Evolutionary conservation across 2,797 vertebrate genomes (phyloP), one percentile per base, ranked within the genome.

Genomic region (Enteromius paludinosus): DNA sequence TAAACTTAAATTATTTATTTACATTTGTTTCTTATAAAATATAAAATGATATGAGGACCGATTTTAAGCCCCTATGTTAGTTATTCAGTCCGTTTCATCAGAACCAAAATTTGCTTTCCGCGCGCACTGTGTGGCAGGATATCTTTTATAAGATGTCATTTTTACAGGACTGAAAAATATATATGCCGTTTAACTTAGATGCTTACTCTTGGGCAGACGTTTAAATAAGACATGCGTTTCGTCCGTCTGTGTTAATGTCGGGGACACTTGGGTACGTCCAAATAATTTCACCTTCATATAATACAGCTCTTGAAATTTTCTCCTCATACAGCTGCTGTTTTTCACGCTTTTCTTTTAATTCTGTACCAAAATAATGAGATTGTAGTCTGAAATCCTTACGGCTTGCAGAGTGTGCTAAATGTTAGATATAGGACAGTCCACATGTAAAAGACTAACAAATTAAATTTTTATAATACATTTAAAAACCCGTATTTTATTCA

Each of bases 271-370:
- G 17, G 18, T 8, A 43, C 11, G 9, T 41, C 17, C 11, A 70
- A 68, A 69, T 61, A 33, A 20, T 49, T 70, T n/a, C n/a, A 49
- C 43, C 43, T 35, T 78, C 4, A 64, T 17, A 47, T 81, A 5
- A 25, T 49, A 10, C 28, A 72, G 20, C 35, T 41, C 25, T 47
- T 20, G 4, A 62, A 28, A 9, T 28, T 8, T 23, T 28, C 8
- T n/a, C 3, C 43, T 23, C n/a, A 59, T 15, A 47, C 18, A 80
- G 18, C 25, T 33, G 25, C 38, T 30, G 52, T 17, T 30, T 28
- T 20, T 10, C 23, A 35, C 9, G 25, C 25, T 62, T 3, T 17
- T 28, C 3, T 66, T 69, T 62, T 35, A 11, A 71, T 23, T 23
- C 28, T 35, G 15, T 35, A 35, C 14, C 14, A 71, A 71, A 43